A percentile compares a stretch with the other conserved stretches of the same genome.
Conservation (phyloP, 2,113 vertebrate genomes). For the Osmerus mordax region DNA sequence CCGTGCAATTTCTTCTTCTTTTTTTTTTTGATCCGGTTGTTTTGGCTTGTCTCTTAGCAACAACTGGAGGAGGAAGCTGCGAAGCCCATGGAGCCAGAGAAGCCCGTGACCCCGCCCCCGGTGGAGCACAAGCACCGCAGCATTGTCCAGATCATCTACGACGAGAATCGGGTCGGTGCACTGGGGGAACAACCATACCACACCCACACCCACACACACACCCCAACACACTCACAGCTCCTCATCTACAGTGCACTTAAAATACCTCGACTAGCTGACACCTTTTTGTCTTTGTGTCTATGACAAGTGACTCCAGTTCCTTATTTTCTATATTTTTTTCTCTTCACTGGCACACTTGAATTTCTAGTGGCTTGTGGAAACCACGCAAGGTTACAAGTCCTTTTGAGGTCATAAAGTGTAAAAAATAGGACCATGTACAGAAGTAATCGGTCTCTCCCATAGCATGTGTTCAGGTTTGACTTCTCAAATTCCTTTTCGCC, state of each 20-base stretch:
- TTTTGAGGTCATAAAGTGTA: too few species aligned
- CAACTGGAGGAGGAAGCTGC: slow-evolving; percentile 98
- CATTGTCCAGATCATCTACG: slow-evolving; percentile 98
- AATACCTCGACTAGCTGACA: not conserved
- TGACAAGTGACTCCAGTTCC: too few species aligned
- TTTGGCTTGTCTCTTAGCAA: slow-evolving; percentile 85
- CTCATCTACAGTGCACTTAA: not conserved
- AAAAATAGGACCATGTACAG: too few species aligned
- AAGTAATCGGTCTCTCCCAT: too few species aligned
- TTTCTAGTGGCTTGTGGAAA: too few species aligned
- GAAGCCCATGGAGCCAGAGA: slow-evolving; percentile 95
- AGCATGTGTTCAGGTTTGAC: too few species aligned
- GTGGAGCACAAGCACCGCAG: slow-evolving; percentile 99
- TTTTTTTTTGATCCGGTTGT: slow-evolving; percentile 37
- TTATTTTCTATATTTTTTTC: too few species aligned
- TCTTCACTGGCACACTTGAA: too few species aligned
- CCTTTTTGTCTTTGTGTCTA: too few species aligned
- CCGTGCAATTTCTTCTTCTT: slow-evolving; percentile 3
- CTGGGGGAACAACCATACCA: not conserved
- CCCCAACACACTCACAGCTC: not conserved
- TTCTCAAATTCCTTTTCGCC: too few species aligned
- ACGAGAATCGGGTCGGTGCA: slow-evolving; percentile 89
- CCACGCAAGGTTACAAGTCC: too few species aligned
- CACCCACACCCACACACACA: not conserved
- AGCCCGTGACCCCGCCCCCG: slow-evolving; percentile 93